Evolutionary conservation across 2,797 vertebrate species (phyloP).

Genomic region (Eupleurogrammus muticus): DNA sequence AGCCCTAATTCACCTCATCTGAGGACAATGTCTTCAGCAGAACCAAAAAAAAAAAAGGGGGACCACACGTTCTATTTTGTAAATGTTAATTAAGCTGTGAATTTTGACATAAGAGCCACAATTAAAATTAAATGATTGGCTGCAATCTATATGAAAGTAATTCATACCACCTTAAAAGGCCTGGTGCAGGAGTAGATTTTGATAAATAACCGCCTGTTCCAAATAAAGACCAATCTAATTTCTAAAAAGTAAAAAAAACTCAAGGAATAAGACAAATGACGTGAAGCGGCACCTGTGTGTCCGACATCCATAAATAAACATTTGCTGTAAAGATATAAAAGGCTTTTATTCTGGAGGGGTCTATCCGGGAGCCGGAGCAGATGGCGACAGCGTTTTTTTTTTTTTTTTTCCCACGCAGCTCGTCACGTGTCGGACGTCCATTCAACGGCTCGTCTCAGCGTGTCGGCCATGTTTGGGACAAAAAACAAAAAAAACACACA

Average conservation of each 20-base stretch:
- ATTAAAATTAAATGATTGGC: neutral
- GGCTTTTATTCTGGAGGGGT: constrained; percentile 28
- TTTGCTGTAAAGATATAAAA: constrained; percentile 6
- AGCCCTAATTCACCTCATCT: neutral
- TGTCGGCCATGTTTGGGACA: constrained; percentile 39
- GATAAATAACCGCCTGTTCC: too few species aligned
- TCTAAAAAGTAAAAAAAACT: too few species aligned
- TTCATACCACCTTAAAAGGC: too few species aligned
- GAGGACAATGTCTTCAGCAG: neutral
- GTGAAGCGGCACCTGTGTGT: neutral
- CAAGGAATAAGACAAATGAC: neutral
- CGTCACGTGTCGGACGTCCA: constrained; percentile 47
- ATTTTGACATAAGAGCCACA: neutral
- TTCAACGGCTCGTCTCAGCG: constrained; percentile 63
- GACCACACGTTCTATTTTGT: neutral
- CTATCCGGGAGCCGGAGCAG: constrained; percentile 57
- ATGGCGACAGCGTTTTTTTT: constrained; percentile 52
- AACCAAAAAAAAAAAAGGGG: neutral
- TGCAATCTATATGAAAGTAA: too few species aligned
- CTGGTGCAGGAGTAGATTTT: too few species aligned
- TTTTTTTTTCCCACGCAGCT: constrained; percentile 52
- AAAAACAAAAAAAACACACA: constrained; percentile 52
- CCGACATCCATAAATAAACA: constrained; percentile 33
- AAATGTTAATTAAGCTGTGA: neutral
- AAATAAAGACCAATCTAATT: too few species aligned